A percentile compares a stretch with the other conserved stretches of the same genome.
phyloP scores from a whole-genome alignment of 92 coral and sea anemone species.

The Epizoanthus rinbou region DNA sequence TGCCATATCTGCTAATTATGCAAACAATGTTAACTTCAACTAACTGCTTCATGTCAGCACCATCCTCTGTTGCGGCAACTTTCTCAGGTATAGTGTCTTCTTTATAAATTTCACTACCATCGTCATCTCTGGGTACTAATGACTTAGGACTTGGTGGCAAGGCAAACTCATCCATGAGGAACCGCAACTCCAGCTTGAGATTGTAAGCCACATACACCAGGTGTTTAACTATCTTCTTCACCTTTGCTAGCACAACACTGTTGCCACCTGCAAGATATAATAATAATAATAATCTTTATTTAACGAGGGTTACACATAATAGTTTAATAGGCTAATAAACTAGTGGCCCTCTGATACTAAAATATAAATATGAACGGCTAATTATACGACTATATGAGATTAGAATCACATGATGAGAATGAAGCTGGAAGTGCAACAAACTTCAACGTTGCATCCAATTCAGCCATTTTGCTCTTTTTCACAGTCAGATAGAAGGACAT shows the following conservation, averaged over 20 bases:
- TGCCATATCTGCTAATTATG: neutral
- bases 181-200: slow-evolving; percentile 79
- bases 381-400: no score
- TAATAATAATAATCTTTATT: no score
- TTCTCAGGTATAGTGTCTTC: neutral
- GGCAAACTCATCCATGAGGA: slow-evolving; percentile 95
- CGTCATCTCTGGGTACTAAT: neutral
- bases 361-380: no score
- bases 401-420: neutral
- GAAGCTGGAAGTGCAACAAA: neutral
- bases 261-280: slow-evolving; percentile 59
- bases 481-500: no score
- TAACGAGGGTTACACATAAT: no score
- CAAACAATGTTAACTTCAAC: neutral
- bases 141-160: slow-evolving; percentile 69
- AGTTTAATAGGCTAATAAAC: no score
- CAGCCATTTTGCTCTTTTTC: no score
- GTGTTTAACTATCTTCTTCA: slow-evolving; percentile 79
- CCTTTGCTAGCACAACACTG: slow-evolving; percentile 78
- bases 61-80: slow-evolving; percentile 38
- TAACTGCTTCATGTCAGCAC: slow-evolving; percentile 1
- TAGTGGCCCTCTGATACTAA: no score
- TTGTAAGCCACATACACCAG: slow-evolving; percentile 86
- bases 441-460: neutral
- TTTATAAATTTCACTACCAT: neutral